Evolutionary conservation across 2,888 invertebrate species (phyloP).

Genomic region (Aelia acuminata): DNA sequence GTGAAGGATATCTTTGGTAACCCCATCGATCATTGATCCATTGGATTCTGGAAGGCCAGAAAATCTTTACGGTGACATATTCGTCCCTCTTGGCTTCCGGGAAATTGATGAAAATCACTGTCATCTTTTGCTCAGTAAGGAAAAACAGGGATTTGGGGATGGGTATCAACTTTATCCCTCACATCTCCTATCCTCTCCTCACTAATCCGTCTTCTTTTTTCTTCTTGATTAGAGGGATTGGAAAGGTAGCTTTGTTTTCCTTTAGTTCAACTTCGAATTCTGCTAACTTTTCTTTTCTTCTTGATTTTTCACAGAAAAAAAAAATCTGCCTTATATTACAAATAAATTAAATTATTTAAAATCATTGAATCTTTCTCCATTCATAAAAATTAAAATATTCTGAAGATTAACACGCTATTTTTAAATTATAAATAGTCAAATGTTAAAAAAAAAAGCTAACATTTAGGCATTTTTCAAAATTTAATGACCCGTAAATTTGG

Average conservation of each 20-base stretch:
- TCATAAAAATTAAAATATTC: too few relatives aligned
- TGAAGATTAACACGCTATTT: too few relatives aligned
- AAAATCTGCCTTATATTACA: too few relatives aligned
- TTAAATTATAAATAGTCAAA: too few relatives aligned
- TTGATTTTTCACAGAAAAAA: neutral
- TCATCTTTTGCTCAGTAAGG: constrained; percentile 21
- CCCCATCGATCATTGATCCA: neutral
- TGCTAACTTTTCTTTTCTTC: neutral
- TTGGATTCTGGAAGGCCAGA: neutral
- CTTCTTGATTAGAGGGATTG: constrained; percentile 28
- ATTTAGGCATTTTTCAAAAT: too few relatives aligned
- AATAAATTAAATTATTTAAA: too few relatives aligned
- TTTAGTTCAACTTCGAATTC: neutral
- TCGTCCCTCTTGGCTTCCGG: neutral
- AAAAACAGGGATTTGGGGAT: constrained; percentile 9
- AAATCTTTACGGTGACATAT: neutral
- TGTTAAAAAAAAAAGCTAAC: too few relatives aligned
- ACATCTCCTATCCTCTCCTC: neutral
- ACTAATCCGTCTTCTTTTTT: constrained; percentile 22
- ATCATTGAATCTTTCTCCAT: too few relatives aligned
- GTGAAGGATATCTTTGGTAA: neutral
- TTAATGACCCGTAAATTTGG: too few relatives aligned
- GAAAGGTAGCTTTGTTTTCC: neutral
- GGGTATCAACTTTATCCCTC: constrained; percentile 9
- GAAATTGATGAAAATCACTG: constrained; percentile 35